These are phyloP conservation scores for Poecile atricapillus DNA, from an alignment of 2,113 vertebrate species.

Conservation along the genomic window DNA sequence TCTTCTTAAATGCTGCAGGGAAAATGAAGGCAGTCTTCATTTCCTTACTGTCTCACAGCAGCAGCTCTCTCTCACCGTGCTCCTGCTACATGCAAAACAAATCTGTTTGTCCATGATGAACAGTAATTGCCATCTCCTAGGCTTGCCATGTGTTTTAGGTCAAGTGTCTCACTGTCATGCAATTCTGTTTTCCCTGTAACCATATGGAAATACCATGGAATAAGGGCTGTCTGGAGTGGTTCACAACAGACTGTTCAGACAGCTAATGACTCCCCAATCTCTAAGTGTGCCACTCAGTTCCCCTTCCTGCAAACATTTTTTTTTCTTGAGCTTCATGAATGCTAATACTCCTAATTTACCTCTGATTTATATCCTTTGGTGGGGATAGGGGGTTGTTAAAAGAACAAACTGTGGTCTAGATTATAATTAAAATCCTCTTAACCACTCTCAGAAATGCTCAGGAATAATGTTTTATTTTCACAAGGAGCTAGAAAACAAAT, in stretches of 20 bases:
- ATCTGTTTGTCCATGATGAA: neutral
- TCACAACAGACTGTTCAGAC: conserved; percentile 46
- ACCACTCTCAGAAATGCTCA: neutral
- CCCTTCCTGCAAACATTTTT: neutral
- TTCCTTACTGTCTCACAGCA: neutral
- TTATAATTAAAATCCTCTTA: neutral
- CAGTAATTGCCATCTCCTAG: neutral
- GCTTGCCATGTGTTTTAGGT: conserved; percentile 23
- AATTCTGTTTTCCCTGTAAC: conserved; percentile 51
- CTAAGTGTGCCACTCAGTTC: conserved; percentile 11
- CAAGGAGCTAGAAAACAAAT: neutral
- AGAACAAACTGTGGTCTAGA: neutral
- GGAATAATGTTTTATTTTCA: neutral
- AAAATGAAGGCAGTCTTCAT: neutral
- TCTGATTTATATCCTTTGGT: neutral
- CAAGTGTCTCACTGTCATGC: conserved; percentile 17
- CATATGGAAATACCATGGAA: conserved; percentile 56
- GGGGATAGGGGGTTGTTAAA: neutral
- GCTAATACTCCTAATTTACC: neutral
- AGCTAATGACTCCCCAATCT: conserved; percentile 59
- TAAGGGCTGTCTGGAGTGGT: conserved; percentile 55
- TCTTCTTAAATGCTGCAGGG: neutral
- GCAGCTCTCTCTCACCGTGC: neutral
- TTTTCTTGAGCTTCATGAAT: conserved; percentile 7
- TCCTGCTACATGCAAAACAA: neutral